phyloP scores from a whole-genome alignment of 1,140 invertebrate genomes.

The Orchestia grillus region DNA sequence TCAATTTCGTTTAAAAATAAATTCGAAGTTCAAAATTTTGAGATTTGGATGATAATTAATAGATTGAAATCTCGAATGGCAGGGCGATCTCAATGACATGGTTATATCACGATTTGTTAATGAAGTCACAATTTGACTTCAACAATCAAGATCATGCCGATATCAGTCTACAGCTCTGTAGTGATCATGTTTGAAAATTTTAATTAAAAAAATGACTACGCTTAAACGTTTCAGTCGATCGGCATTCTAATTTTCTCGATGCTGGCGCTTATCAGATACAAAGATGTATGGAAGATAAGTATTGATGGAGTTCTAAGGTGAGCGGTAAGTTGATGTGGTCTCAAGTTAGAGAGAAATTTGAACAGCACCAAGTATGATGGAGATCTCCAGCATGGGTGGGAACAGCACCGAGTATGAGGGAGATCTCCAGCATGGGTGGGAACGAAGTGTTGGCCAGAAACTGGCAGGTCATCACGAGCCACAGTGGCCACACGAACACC shows the following conservation, averaged over 20 bases:
- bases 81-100: too few relatives aligned
- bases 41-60: too few relatives aligned
- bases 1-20: too few relatives aligned
- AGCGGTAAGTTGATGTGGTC: not conserved
- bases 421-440: constrained; percentile 60
- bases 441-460: constrained; percentile 61
- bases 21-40: too few relatives aligned
- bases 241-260: not conserved
- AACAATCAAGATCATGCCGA: not conserved
- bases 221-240: not conserved
- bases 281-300: not conserved
- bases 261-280: not conserved
- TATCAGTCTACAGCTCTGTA: not conserved
- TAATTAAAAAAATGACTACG: not conserved
- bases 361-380: constrained; percentile 56
- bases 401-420: constrained; percentile 62
- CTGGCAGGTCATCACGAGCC: constrained; percentile 58
- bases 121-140: not conserved
- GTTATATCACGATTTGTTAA: not conserved
- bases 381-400: constrained; percentile 60
- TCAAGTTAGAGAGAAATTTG: not conserved
- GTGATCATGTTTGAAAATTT: not conserved
- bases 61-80: too few relatives aligned
- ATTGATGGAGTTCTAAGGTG: not conserved
- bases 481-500: constrained; percentile 48